Evolutionary conservation across 2,113 vertebrate species (phyloP).

Genomic region (Sorex araneus): DNA sequence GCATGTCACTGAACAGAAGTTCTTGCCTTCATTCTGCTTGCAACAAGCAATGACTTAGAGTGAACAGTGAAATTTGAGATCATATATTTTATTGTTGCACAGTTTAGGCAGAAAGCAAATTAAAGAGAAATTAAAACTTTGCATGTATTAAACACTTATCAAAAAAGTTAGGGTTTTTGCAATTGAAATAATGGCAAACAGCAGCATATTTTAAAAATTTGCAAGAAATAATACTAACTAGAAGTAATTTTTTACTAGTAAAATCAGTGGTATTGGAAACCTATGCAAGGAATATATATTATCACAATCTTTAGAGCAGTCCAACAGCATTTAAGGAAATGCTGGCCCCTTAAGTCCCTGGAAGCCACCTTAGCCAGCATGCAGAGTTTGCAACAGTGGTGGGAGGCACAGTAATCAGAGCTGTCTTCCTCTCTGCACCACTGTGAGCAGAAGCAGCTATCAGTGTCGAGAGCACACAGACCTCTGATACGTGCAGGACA

Average conservation of each 20-base stretch:
- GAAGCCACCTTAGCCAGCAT: neutral
- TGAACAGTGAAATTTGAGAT: neutral
- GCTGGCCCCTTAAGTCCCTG: neutral
- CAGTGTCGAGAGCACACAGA: neutral
- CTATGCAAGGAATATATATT: too few relatives aligned
- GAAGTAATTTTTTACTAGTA: neutral
- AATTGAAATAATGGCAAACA: neutral
- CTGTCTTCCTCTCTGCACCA: neutral
- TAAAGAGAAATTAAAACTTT: neutral
- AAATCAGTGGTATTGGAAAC: neutral
- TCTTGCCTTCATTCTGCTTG: neutral
- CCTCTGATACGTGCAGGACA: neutral
- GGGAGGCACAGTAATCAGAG: neutral
- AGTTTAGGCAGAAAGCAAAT: neutral
- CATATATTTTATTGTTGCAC: neutral
- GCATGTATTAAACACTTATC: slow-evolving; percentile 5
- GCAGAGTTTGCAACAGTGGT: neutral
- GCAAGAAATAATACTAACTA: too few relatives aligned
- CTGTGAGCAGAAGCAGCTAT: too few relatives aligned
- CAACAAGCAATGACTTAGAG: neutral
- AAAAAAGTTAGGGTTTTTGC: neutral
- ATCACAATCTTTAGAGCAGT: too few relatives aligned
- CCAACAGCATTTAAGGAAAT: too few relatives aligned
- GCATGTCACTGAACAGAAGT: neutral
- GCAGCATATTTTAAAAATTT: too few relatives aligned